A percentile compares a stretch with the other conserved stretches of the same genome.
Evolutionary conservation across 1,140 invertebrate species (phyloP).

Genomic region (Trichomalopsis sarcophagae): DNA sequence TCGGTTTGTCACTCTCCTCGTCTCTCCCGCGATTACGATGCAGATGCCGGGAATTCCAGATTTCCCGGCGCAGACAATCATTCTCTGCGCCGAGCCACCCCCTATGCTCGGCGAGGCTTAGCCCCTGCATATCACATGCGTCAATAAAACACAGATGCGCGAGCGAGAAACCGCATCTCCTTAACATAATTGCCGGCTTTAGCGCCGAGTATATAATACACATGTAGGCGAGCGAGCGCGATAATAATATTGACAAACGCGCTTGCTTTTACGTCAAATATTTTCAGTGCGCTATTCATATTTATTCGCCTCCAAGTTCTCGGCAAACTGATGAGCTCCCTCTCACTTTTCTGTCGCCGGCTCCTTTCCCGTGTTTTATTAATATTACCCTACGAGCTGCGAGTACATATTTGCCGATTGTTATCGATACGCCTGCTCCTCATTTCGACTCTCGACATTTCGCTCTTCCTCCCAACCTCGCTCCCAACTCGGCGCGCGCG

Average conservation of each 20-base stretch:
- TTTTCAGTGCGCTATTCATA: constrained; percentile 48
- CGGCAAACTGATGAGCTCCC: constrained; percentile 45
- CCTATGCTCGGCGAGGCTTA: too few species aligned
- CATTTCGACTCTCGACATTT: too few species aligned
- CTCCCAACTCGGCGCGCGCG: too few species aligned
- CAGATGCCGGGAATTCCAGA: not conserved
- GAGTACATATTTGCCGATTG: constrained; percentile 42
- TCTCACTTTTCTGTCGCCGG: not conserved
- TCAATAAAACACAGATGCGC: not conserved
- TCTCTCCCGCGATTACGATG: not conserved
- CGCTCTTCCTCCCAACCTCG: too few species aligned
- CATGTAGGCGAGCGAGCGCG: not conserved
- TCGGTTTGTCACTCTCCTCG: constrained; percentile 67
- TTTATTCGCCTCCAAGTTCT: constrained; percentile 55
- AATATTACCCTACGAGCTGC: constrained; percentile 6
- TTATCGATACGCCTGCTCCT: too few species aligned
- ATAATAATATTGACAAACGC: constrained; percentile 51
- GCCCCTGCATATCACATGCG: too few species aligned
- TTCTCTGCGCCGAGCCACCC: not conserved
- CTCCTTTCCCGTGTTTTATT: constrained; percentile 38
- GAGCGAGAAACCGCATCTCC: not conserved
- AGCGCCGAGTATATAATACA: not conserved
- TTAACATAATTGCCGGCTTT: constrained; percentile 13
- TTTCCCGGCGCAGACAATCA: not conserved
- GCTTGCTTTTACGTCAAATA: constrained; percentile 49